Conservation (phyloP, 2,797 vertebrate genomes). For the Phataginus tetradactyla region DNA sequence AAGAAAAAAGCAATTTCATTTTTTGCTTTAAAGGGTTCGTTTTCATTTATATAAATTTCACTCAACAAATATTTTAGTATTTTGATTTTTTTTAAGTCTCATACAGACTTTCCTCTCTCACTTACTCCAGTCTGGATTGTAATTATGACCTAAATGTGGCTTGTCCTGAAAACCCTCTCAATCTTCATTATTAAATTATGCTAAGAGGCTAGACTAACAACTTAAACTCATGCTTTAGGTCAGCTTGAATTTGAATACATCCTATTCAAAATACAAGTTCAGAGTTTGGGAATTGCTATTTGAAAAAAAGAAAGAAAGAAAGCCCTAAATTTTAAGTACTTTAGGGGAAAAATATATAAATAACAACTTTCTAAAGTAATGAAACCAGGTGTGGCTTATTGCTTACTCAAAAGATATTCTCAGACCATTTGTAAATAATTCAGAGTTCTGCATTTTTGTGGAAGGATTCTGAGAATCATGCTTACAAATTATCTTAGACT, state of each 20-base stretch:
- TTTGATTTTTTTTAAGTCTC: constrained; percentile 42
- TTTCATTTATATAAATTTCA: constrained; percentile 7
- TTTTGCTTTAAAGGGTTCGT: not conserved
- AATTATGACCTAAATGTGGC: constrained; percentile 28
- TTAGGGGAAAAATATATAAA: not conserved
- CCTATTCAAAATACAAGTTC: not conserved
- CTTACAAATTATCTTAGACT: constrained; percentile 51
- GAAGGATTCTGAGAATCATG: constrained; percentile 63
- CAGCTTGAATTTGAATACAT: constrained; percentile 26
- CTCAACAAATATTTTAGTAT: constrained; percentile 27
- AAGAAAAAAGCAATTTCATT: not conserved
- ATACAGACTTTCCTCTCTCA: not conserved
- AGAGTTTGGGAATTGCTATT: constrained; percentile 22
- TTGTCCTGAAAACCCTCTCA: constrained; percentile 24
- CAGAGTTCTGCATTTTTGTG: constrained; percentile 59
- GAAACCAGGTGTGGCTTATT: constrained; percentile 36
- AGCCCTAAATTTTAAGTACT: not conserved
- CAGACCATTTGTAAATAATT: constrained; percentile 56
- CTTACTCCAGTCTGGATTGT: not conserved
- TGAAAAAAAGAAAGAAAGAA: not conserved
- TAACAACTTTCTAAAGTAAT: constrained; percentile 43
- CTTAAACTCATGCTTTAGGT: constrained; percentile 43
- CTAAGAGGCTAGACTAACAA: not conserved
- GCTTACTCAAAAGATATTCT: constrained; percentile 63
- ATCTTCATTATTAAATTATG: constrained; percentile 42